phyloP scores from a whole-genome alignment of 1,140 invertebrate genomes.

The Magallana angulata region DNA sequence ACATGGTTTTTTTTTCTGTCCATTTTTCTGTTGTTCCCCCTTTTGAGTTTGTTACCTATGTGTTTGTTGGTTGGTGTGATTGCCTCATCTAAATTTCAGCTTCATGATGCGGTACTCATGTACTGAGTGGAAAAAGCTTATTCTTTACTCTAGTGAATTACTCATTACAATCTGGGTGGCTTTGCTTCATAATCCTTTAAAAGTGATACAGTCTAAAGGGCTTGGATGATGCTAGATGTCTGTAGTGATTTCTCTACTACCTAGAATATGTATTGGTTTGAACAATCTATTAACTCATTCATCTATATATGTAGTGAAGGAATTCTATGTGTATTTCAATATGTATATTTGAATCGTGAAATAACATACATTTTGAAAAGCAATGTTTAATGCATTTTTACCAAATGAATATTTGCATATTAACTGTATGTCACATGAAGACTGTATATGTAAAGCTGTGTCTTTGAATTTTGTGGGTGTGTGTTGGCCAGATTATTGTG shows the following conservation, averaged over 20 bases:
- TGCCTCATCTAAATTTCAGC: conserved; percentile 28
- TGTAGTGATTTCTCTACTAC: not conserved
- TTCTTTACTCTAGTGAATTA: not conserved
- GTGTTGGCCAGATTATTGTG: conserved; percentile 20
- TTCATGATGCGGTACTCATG: not conserved
- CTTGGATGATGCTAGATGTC: conserved; percentile 1
- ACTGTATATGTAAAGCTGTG: not conserved
- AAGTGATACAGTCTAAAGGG: not conserved
- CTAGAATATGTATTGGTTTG: not conserved
- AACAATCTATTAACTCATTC: not conserved
- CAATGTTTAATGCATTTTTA: too few relatives aligned
- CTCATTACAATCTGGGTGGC: not conserved
- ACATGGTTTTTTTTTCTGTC: conserved; percentile 29
- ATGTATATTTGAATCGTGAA: not conserved
- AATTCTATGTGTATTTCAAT: not conserved
- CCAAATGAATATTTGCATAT: too few relatives aligned
- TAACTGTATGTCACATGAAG: not conserved
- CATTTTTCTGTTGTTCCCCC: conserved; percentile 5
- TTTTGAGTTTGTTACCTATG: conserved; percentile 9
- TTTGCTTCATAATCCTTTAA: conserved; percentile 8
- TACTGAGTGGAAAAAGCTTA: not conserved
- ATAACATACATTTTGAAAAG: too few relatives aligned
- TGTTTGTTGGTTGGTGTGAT: conserved; percentile 18
- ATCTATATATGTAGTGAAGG: not conserved
- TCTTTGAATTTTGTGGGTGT: conserved; percentile 15